Evolutionary conservation across 2,797 vertebrate species (phyloP).

Genomic region (Podarcis lilfordi): DNA sequence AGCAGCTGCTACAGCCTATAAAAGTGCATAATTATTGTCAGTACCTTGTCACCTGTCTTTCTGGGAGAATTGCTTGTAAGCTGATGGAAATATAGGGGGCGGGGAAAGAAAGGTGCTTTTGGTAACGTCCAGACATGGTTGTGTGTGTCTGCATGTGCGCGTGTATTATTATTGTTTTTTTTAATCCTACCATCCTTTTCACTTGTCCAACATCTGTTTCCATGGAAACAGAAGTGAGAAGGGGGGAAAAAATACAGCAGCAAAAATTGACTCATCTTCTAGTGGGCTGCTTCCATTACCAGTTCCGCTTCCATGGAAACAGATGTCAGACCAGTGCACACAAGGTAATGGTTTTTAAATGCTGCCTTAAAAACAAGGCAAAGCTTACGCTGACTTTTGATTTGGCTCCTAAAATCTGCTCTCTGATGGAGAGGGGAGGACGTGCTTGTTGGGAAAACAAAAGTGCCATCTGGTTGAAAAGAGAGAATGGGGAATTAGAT

Average conservation of each 20-base stretch:
- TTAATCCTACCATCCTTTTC: constrained; percentile 45
- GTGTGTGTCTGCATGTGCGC: neutral
- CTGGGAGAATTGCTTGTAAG: neutral
- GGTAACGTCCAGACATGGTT: constrained; percentile 26
- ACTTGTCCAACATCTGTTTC: constrained; percentile 50
- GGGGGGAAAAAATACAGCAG: constrained; percentile 33
- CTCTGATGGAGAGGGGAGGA: neutral
- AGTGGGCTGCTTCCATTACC: constrained; percentile 59
- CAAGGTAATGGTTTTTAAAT: constrained; percentile 60
- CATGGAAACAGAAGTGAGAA: constrained; percentile 66
- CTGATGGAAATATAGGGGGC: neutral
- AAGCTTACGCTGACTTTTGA: neutral
- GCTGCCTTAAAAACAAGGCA: constrained; percentile 56
- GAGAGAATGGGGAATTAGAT: neutral
- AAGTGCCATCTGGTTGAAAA: constrained; percentile 6
- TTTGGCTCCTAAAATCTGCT: constrained; percentile 9
- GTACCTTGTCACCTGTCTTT: neutral
- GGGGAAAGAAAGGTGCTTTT: constrained; percentile 40
- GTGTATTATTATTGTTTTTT: neutral
- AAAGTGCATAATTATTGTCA: constrained; percentile 21
- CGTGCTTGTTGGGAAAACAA: neutral
- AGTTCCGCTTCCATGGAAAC: constrained; percentile 74
- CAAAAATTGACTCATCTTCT: constrained; percentile 62
- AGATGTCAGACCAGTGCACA: constrained; percentile 44
- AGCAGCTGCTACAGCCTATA: neutral